These are phyloP conservation scores for Zonitis immaculata DNA, from an alignment of 2,888 invertebrate genomes.

Conservation along the genomic window DNA sequence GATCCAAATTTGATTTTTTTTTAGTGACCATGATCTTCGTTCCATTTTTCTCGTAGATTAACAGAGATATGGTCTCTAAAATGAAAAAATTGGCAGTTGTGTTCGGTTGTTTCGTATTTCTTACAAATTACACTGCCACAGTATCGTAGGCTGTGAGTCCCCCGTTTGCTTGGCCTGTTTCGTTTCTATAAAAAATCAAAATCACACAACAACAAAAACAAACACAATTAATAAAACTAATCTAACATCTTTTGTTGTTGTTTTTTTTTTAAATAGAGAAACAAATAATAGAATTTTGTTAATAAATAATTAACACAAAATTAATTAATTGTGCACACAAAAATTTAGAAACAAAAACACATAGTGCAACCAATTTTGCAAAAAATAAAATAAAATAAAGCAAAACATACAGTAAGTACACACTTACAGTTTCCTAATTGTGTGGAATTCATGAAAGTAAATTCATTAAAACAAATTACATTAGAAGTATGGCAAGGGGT, in stretches of 20 bases:
- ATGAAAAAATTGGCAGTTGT: conserved; percentile 10
- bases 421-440: conserved; percentile 77
- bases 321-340: conserved; percentile 23
- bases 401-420: conserved; percentile 27
- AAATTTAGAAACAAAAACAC: conserved; percentile 31
- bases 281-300: background rate
- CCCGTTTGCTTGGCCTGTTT: conserved; percentile 81
- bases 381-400: conserved; percentile 17
- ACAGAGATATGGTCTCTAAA: background rate
- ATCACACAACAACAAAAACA: conserved; percentile 8
- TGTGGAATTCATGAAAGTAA: conserved; percentile 52
- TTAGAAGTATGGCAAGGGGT: background rate
- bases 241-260: background rate
- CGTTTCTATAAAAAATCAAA: conserved; percentile 67
- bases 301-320: conserved; percentile 4
- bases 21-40: background rate
- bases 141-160: conserved; percentile 98
- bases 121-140: conserved; percentile 97
- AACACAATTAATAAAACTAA: background rate
- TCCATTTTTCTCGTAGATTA: background rate
- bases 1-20: too few species aligned
- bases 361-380: conserved; percentile 14
- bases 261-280: too few species aligned
- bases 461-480: background rate
- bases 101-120: conserved; percentile 52